phyloP scores from a whole-genome alignment of 2,888 invertebrate genomes.

The Lycophotia porphyrea region DNA sequence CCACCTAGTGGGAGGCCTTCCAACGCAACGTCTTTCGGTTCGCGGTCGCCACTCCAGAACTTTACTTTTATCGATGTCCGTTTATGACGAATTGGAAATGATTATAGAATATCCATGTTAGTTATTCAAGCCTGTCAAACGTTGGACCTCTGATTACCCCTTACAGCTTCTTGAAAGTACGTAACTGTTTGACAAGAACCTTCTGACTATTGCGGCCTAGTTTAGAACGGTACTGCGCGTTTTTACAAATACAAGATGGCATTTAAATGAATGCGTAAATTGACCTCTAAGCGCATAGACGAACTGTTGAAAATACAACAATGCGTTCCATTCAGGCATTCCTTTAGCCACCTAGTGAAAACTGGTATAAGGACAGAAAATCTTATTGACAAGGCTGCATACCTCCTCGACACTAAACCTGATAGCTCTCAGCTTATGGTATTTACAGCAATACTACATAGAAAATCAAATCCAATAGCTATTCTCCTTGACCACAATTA shows the following conservation, averaged over 20 bases:
- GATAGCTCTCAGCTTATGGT: background rate
- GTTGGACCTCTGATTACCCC: background rate
- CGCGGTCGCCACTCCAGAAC: no score
- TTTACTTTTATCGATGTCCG: no score
- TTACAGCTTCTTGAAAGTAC: background rate
- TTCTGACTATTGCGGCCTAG: background rate
- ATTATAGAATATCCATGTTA: background rate
- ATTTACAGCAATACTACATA: conserved; percentile 4
- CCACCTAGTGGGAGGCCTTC: no score
- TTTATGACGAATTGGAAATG: background rate
- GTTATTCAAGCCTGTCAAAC: background rate
- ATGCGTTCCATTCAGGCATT: background rate
- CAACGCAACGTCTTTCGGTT: no score
- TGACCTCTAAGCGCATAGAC: background rate
- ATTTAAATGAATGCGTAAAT: background rate
- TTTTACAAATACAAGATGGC: background rate
- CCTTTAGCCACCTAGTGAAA: background rate
- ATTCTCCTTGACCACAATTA: conserved; percentile 23
- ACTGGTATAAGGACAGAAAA: background rate
- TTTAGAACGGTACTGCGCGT: background rate
- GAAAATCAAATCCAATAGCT: conserved; percentile 29
- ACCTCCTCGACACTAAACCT: conserved; percentile 21
- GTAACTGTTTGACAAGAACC: background rate
- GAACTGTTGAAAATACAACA: background rate
- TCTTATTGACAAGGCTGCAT: background rate